phyloP scores from a whole-genome alignment of 2,797 vertebrate species.

The Iguana delicatissima region DNA sequence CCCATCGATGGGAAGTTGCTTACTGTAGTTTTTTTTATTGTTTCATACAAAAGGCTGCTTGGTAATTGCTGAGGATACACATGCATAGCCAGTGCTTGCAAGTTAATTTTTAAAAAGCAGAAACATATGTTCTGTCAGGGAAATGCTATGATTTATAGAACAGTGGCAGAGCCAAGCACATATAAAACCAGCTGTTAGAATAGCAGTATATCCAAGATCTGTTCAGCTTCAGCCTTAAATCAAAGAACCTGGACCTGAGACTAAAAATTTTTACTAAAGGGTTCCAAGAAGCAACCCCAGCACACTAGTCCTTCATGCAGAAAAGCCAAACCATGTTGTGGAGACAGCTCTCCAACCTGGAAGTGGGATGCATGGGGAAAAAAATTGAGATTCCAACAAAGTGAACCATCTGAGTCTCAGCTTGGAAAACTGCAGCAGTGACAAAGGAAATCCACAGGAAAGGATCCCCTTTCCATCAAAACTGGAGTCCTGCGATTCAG shows the following conservation, averaged over 20 bases:
- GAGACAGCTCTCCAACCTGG: too few relatives aligned
- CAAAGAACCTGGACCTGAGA: not conserved
- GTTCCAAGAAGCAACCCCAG: not conserved
- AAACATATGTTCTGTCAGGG: conserved; percentile 6
- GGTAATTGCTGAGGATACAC: not conserved
- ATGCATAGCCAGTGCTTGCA: not conserved
- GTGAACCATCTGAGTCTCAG: not conserved
- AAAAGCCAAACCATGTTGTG: conserved; percentile 3
- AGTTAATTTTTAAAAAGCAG: not conserved
- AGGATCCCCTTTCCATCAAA: not conserved
- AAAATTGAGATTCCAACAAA: not conserved
- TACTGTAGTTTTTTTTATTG: not conserved
- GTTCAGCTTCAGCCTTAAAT: not conserved
- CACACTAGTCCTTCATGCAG: conserved; percentile 5
- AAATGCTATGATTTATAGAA: not conserved
- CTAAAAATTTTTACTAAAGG: not conserved
- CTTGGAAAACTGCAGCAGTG: not conserved
- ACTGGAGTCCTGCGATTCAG: not conserved
- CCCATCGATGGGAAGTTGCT: not conserved
- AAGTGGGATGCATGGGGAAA: too few relatives aligned
- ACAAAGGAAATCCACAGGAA: not conserved
- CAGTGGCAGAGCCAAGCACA: not conserved
- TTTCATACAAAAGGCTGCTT: not conserved
- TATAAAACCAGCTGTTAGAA: not conserved
- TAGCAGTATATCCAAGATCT: not conserved